A percentile compares a stretch with the other conserved stretches of the same genome.
phyloP scores from a whole-genome alignment of 2,113 vertebrate genomes.

The Hyla sarda region DNA sequence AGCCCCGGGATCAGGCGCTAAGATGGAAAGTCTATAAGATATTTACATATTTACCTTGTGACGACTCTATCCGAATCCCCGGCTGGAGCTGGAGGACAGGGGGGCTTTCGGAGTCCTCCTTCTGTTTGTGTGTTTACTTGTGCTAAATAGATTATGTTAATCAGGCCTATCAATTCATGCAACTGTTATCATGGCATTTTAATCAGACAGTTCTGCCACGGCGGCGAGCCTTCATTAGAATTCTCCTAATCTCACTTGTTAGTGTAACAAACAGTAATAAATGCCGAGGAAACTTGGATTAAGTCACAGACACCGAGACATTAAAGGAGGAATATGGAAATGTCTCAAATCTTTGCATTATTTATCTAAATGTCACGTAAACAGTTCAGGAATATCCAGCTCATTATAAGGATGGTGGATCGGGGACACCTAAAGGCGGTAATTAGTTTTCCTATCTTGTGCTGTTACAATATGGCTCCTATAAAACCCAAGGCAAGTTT shows the following conservation, averaged over 20 bases:
- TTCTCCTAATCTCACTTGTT: slow-evolving; percentile 92
- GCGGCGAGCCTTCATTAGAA: slow-evolving; percentile 90
- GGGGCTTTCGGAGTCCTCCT: slow-evolving; percentile 76
- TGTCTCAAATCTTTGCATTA: slow-evolving; percentile 79
- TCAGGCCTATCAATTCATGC: slow-evolving; percentile 85
- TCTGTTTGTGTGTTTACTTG: slow-evolving; percentile 90
- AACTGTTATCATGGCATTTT: slow-evolving; percentile 88
- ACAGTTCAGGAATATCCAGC: slow-evolving; percentile 74
- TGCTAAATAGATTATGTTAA: slow-evolving; percentile 95
- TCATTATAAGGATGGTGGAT: slow-evolving; percentile 71
- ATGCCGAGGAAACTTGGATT: slow-evolving; percentile 83
- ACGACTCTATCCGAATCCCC: slow-evolving; percentile 75
- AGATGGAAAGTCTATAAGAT: slow-evolving; percentile 69
- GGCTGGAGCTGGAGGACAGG: slow-evolving; percentile 72
- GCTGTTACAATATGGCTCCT: slow-evolving; percentile 27
- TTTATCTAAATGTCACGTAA: slow-evolving; percentile 88
- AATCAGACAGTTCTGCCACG: slow-evolving; percentile 84
- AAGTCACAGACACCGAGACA: slow-evolving; percentile 78
- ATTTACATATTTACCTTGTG: slow-evolving; percentile 85
- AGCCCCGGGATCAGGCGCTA: slow-evolving; percentile 76
- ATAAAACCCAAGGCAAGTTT: slow-evolving; percentile 16
- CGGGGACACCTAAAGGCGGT: background rate
- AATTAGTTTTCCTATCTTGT: slow-evolving; percentile 52
- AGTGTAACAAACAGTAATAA: slow-evolving; percentile 89
- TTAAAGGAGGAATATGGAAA: slow-evolving; percentile 83